These are phyloP conservation scores for Trissolcus brochymenae DNA, from an alignment of 2,888 invertebrate genomes.

Conservation along the genomic window DNA sequence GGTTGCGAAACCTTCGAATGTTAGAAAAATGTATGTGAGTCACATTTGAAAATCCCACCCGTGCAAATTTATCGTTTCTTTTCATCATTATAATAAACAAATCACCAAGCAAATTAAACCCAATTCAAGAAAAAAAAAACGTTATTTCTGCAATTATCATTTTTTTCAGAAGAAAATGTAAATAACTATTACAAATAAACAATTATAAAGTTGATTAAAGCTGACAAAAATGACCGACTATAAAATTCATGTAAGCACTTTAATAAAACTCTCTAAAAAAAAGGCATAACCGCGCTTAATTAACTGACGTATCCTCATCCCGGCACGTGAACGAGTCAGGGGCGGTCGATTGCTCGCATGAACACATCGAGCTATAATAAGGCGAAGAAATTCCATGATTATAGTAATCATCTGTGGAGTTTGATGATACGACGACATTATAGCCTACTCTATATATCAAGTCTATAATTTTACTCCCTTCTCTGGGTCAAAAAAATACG, in stretches of 20 bases:
- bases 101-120: neutral
- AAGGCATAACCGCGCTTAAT: too few relatives aligned
- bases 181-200: too few relatives aligned
- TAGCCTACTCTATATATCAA: constrained; percentile 17
- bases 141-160: too few relatives aligned
- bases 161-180: too few relatives aligned
- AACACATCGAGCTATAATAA: constrained; percentile 22
- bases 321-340: constrained; percentile 21
- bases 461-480: constrained; percentile 19
- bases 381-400: constrained; percentile 9
- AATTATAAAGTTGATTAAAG: too few relatives aligned
- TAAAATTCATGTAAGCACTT: too few relatives aligned
- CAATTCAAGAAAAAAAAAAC: too few relatives aligned
- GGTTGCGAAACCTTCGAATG: constrained; percentile 30
- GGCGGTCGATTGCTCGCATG: constrained; percentile 14
- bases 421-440: neutral
- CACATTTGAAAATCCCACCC: constrained; percentile 28
- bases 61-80: neutral
- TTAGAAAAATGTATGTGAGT: constrained; percentile 1
- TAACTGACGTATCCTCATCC: too few relatives aligned
- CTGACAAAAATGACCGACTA: too few relatives aligned
- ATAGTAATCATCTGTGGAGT: constrained; percentile 17
- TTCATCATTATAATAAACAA: neutral
- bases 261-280: neutral
- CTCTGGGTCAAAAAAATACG: too few relatives aligned